Conservation (phyloP, 2,113 vertebrate genomes). For the Setophaga petechia region DNA sequence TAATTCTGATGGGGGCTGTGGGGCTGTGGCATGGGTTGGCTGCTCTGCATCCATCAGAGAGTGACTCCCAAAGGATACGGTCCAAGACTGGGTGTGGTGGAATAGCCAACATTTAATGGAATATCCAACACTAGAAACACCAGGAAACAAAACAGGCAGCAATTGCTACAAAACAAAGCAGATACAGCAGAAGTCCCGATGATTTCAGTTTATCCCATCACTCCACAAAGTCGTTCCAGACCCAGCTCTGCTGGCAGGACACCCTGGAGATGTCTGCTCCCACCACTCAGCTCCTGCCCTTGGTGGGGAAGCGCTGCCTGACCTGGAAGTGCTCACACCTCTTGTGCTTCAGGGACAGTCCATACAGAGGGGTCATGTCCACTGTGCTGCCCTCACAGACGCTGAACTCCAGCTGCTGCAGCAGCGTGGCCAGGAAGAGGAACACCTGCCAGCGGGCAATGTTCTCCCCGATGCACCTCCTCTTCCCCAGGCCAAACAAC, state of each 20-base stretch:
- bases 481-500: slow-evolving; percentile 87
- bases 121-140: neutral
- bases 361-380: slow-evolving; percentile 85
- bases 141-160: neutral
- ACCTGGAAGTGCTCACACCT: slow-evolving; percentile 78
- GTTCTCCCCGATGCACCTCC: slow-evolving; percentile 86
- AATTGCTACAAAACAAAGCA: neutral
- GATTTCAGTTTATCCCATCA: neutral
- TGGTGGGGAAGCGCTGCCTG: slow-evolving; percentile 46
- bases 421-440: slow-evolving; percentile 87
- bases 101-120: neutral
- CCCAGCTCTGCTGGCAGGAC: neutral
- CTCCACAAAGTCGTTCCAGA: rapidly evolving
- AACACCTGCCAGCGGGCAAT: slow-evolving; percentile 86
- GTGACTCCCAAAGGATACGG: rapidly evolving
- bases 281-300: neutral
- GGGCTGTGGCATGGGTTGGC: too few species aligned
- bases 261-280: neutral
- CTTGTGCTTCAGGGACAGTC: slow-evolving; percentile 83
- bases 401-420: slow-evolving; percentile 85
- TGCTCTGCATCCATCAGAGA: neutral
- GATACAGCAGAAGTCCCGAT: rapidly evolving
- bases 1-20: neutral
- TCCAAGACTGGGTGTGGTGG: neutral
- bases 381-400: slow-evolving; percentile 46